A percentile compares a stretch with the other conserved stretches of the same genome.
Evolutionary conservation across 1,140 invertebrate species (phyloP).

Genomic region (Drosophila arawakana): DNA sequence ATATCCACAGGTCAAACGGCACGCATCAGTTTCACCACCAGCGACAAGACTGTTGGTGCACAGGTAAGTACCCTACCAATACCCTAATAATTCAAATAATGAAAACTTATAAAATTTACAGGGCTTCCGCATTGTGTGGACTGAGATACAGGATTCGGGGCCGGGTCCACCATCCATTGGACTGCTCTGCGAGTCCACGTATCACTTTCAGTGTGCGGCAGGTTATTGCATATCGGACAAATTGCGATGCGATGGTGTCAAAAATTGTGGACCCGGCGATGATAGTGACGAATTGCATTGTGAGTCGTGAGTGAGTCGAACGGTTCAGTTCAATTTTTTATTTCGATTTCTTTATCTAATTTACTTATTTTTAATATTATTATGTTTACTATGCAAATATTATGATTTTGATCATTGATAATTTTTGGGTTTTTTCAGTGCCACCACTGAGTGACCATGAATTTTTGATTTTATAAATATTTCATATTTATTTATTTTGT

Average conservation of each 20-base stretch:
- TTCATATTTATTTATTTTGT: neutral
- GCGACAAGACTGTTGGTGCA: conserved; percentile 92
- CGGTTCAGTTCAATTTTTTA: conserved; percentile 85
- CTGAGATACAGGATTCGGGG: conserved; percentile 89
- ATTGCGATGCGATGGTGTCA: conserved; percentile 90
- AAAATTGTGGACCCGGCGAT: conserved; percentile 93
- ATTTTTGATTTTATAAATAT: neutral
- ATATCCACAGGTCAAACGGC: conserved; percentile 88
- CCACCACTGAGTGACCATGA: conserved; percentile 50
- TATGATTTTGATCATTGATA: conserved; percentile 21
- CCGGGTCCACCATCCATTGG: conserved; percentile 81
- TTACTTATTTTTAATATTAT: conserved; percentile 28
- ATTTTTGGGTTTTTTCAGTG: conserved; percentile 69
- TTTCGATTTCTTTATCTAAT: conserved; percentile 55
- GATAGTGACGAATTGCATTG: conserved; percentile 92
- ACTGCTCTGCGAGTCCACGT: conserved; percentile 82
- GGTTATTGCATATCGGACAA: conserved; percentile 92
- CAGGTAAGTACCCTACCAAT: conserved; percentile 55
- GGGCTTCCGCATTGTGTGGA: conserved; percentile 95
- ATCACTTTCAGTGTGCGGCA: conserved; percentile 85
- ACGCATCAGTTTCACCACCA: conserved; percentile 90
- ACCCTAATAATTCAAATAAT: neutral
- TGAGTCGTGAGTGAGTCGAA: conserved; percentile 87
- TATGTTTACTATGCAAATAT: conserved; percentile 34
- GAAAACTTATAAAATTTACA: conserved; percentile 61